A percentile compares a stretch with the other conserved stretches of the same genome.
Conservation (phyloP, 92 coral and sea anemone species). For the Zoanthus sansibaricus region DNA sequence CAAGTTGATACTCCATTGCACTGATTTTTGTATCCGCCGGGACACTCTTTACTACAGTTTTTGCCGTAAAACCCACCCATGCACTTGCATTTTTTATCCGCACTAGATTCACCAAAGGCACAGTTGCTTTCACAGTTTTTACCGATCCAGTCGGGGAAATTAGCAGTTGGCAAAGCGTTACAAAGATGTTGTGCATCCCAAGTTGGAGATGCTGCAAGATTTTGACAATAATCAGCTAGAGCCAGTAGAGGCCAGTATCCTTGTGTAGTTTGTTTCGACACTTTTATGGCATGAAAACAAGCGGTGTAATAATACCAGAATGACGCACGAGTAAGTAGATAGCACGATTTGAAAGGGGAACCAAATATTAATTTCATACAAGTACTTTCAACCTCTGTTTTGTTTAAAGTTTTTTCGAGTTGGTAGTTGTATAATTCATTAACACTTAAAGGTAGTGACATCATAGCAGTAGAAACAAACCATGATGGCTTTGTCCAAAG, state of each 20-base stretch:
- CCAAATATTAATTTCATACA: constrained; percentile 54
- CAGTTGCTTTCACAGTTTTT: constrained; percentile 54
- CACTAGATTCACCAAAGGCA: constrained; percentile 46
- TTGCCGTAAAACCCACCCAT: constrained; percentile 62
- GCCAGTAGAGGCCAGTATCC: constrained; percentile 64
- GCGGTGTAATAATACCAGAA: constrained; percentile 60
- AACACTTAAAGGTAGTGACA: constrained; percentile 31
- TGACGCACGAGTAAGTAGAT: constrained; percentile 32
- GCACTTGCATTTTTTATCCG: constrained; percentile 48
- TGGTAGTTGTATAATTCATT: constrained; percentile 4
- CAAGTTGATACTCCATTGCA: constrained; percentile 64
- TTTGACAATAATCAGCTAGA: constrained; percentile 62
- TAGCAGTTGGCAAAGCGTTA: constrained; percentile 23
- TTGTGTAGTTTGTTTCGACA: constrained; percentile 36
- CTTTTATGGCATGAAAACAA: constrained; percentile 54
- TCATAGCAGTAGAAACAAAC: constrained; percentile 59
- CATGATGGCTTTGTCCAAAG: constrained; percentile 54
- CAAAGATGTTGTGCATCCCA: constrained; percentile 67
- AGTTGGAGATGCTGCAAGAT: constrained; percentile 12
- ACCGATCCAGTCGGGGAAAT: constrained; percentile 72
- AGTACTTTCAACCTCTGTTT: constrained; percentile 25
- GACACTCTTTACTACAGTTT: constrained; percentile 63
- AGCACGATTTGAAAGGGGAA: constrained; percentile 34
- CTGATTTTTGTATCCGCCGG: constrained; percentile 63
- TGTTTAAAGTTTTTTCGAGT: neutral